Evolutionary conservation across 1,140 invertebrate genomes (phyloP).

Genomic region (Zelostemma sp.): DNA sequence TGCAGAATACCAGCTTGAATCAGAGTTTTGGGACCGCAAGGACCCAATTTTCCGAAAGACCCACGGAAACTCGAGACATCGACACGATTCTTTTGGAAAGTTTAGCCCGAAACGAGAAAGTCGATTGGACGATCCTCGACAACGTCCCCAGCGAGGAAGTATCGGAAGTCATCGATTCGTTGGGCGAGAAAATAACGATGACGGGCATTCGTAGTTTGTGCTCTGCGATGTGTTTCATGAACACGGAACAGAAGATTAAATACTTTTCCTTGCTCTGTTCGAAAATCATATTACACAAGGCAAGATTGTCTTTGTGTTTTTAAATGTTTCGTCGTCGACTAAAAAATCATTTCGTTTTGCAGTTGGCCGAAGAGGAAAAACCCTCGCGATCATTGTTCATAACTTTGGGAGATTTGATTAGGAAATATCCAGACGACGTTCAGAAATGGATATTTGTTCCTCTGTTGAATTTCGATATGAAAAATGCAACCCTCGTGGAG

Average conservation of each 20-base stretch:
- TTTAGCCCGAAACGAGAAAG: conserved; percentile 9
- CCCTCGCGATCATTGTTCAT: background rate
- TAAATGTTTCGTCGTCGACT: no score
- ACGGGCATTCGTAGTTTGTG: conserved; percentile 20
- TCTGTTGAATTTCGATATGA: no score
- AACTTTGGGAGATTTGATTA: background rate
- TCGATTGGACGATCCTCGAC: conserved; percentile 26
- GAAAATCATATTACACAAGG: conserved; percentile 28
- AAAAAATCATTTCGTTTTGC: background rate
- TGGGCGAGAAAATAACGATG: conserved; percentile 13
- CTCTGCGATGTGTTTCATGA: conserved; percentile 28
- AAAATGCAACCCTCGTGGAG: no score
- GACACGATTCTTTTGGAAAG: conserved; percentile 14
- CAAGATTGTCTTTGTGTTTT: conserved; percentile 2
- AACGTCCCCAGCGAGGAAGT: conserved; percentile 18
- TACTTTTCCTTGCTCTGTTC: conserved; percentile 32
- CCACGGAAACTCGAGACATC: conserved; percentile 10
- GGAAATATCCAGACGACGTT: no score
- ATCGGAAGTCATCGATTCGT: conserved; percentile 12
- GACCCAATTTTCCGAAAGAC: background rate
- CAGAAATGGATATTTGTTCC: no score
- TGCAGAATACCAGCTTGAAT: background rate
- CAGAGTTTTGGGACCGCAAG: background rate
- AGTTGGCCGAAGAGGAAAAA: background rate
- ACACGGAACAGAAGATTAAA: conserved; percentile 24